Percentiles rank a stretch among this genome's conserved stretches.
Conservation (phyloP, 2,797 vertebrate species). For the Somateria mollissima region DNA sequence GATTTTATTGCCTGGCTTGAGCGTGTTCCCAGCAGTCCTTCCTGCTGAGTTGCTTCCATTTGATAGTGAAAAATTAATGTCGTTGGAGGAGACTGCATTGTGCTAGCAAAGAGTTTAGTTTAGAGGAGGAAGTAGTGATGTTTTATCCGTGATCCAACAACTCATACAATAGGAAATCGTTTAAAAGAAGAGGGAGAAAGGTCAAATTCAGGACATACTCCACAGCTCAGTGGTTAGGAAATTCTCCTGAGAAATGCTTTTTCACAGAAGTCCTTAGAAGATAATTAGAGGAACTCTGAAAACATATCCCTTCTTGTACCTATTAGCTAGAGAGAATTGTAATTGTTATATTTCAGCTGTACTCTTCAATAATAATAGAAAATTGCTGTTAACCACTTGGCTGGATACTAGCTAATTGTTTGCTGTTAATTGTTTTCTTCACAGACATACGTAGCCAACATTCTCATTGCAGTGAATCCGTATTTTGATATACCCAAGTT, state of each 20-base stretch:
- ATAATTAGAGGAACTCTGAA: neutral
- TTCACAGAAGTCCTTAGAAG: neutral
- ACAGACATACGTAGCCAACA: conserved; percentile 97
- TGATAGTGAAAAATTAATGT: conserved; percentile 18
- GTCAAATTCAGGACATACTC: conserved; percentile 25
- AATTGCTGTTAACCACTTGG: neutral
- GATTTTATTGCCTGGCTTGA: conserved; percentile 52
- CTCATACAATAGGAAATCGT: conserved; percentile 5
- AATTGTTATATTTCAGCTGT: neutral
- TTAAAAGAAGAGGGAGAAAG: conserved; percentile 18
- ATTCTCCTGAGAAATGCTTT: neutral
- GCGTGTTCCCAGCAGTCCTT: neutral
- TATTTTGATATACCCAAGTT: conserved; percentile 96
- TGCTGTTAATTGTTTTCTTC: conserved; percentile 42
- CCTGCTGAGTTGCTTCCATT: conserved; percentile 51
- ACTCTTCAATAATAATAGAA: neutral
- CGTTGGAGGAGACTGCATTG: neutral
- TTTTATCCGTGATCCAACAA: neutral
- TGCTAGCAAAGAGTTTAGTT: neutral
- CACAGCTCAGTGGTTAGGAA: neutral
- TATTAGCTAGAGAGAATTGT: neutral
- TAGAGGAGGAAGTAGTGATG: neutral
- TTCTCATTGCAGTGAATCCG: conserved; percentile 96
- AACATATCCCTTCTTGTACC: neutral
- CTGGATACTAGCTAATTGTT: neutral